Conservation (phyloP, 2,888 invertebrate species). For the Athalia circularis region DNA sequence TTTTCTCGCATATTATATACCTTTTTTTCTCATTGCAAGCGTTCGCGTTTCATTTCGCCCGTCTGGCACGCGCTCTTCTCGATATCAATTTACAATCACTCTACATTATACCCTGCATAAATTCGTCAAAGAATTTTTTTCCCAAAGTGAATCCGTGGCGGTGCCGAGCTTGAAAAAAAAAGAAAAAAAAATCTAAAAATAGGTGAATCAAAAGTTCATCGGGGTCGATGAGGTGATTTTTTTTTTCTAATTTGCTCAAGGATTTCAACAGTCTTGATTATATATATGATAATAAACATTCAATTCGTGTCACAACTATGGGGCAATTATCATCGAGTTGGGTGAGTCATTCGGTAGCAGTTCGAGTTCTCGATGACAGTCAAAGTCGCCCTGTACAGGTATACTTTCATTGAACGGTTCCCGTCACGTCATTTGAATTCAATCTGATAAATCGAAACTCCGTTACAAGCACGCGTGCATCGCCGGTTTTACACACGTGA, state of each 20-base stretch:
- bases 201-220: no score
- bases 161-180: no score
- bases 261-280: neutral
- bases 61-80: neutral
- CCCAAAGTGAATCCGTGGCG: no score
- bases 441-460: conserved; percentile 37
- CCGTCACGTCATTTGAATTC: conserved; percentile 23
- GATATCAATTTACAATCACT: no score
- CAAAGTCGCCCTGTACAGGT: conserved; percentile 26
- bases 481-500: neutral
- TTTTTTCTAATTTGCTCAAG: neutral
- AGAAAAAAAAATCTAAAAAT: no score
- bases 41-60: neutral
- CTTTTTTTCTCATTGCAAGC: neutral
- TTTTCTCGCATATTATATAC: conserved; percentile 26
- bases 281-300: conserved; percentile 1
- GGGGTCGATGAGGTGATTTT: no score
- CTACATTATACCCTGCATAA: no score
- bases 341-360: conserved; percentile 43
- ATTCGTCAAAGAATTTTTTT: no score
- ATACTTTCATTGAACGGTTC: neutral
- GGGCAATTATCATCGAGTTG: conserved; percentile 18
- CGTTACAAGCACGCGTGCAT: conserved; percentile 3
- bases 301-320: conserved; percentile 33
- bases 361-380: conserved; percentile 32